These are phyloP conservation scores for Battus philenor DNA, from an alignment of 1,140 invertebrate species.

Conservation along the genomic window DNA sequence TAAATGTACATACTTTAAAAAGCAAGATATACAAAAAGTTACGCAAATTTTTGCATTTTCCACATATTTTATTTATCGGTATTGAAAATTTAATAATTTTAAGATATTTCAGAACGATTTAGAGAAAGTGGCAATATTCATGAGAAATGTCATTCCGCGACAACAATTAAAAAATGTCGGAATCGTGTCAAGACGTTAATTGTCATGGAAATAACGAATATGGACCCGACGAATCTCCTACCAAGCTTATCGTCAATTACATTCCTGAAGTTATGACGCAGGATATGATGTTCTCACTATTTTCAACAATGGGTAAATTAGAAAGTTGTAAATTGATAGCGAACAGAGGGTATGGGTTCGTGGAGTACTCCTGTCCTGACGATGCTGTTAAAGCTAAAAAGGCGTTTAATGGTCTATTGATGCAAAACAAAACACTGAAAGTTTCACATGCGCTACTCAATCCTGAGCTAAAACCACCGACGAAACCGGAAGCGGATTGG, in stretches of 20 bases:
- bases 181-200: slow-evolving; percentile 77
- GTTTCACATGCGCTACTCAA: slow-evolving; percentile 74
- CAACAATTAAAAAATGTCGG: slow-evolving; percentile 77
- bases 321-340: slow-evolving; percentile 77
- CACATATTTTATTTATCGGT: too few relatives aligned
- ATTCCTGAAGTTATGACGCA: slow-evolving; percentile 77
- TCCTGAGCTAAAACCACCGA: slow-evolving; percentile 69
- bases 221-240: slow-evolving; percentile 74
- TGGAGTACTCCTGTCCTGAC: slow-evolving; percentile 71
- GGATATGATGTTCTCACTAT: slow-evolving; percentile 76
- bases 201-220: slow-evolving; percentile 75
- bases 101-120: slow-evolving; percentile 45
- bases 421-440: slow-evolving; percentile 76
- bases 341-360: slow-evolving; percentile 76
- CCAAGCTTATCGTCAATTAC: slow-evolving; percentile 77
- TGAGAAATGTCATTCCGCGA: slow-evolving; percentile 68
- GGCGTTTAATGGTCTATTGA: slow-evolving; percentile 72
- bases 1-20: too few relatives aligned
- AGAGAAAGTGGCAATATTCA: slow-evolving; percentile 43
- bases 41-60: too few relatives aligned
- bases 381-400: slow-evolving; percentile 73
- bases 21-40: too few relatives aligned
- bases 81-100: too few relatives aligned
- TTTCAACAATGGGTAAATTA: slow-evolving; percentile 76
- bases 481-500: slow-evolving; percentile 75